These are phyloP conservation scores for Anabacerthia variegaticeps DNA, from an alignment of 2,797 vertebrate species.

Conservation along the genomic window DNA sequence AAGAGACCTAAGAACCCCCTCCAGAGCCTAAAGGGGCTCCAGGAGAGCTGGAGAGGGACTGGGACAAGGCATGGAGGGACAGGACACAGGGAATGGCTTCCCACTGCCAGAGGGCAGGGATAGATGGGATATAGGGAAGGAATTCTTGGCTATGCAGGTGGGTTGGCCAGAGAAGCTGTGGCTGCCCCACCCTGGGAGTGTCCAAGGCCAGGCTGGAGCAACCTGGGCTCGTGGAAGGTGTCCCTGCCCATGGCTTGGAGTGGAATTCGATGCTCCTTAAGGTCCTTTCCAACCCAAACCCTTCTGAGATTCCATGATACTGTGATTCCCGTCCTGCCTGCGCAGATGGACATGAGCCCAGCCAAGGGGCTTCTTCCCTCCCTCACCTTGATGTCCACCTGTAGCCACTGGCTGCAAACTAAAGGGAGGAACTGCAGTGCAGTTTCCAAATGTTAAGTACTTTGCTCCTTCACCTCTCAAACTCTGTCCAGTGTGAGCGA, in stretches of 20 bases:
- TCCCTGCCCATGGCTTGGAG: not conserved
- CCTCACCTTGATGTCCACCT: not conserved
- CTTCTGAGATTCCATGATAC: not conserved
- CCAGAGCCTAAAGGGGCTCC: not conserved
- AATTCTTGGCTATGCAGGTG: not conserved
- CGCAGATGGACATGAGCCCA: not conserved
- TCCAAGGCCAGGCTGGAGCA: not conserved
- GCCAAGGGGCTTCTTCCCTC: not conserved
- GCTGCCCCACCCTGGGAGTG: not conserved
- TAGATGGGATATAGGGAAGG: not conserved
- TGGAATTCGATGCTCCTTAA: not conserved
- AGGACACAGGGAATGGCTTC: not conserved
- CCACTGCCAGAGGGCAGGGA: not conserved
- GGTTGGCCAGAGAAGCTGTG: not conserved
- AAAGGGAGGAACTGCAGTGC: not conserved
- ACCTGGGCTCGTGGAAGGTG: not conserved
- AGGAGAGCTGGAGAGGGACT: not conserved
- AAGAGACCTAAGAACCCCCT: not conserved
- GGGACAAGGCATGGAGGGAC: not conserved
- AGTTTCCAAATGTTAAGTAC: not conserved
- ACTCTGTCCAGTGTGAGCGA: not conserved
- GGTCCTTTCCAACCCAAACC: not conserved
- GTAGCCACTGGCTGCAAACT: not conserved
- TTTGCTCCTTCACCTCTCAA: not conserved
- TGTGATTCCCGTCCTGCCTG: too few species aligned